Evolutionary conservation across 2,888 invertebrate species (phyloP).

Genomic region (Hirtodrosophila confusa): DNA sequence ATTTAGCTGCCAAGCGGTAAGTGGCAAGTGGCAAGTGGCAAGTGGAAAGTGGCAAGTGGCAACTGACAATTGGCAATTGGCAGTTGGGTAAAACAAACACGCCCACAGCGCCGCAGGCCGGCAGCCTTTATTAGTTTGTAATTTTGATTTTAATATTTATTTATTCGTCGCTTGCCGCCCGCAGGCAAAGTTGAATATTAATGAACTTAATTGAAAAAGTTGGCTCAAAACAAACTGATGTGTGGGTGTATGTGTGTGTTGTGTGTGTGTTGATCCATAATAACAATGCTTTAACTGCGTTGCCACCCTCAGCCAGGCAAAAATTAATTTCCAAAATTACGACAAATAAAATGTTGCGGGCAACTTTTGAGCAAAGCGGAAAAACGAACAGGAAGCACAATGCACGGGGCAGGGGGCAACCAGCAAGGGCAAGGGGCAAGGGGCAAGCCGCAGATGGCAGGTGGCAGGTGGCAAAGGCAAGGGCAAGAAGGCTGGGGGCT

Average conservation of each 20-base stretch:
- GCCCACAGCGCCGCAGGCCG: conserved; percentile 12
- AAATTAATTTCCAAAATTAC: conserved; percentile 75
- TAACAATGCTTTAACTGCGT: conserved; percentile 30
- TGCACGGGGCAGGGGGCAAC: too few species aligned
- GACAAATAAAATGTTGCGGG: conserved; percentile 69
- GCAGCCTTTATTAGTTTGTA: conserved; percentile 64
- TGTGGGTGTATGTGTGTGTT: conserved; percentile 5
- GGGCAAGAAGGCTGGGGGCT: background rate
- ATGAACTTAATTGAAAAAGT: conserved; percentile 78
- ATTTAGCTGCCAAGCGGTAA: conserved; percentile 37
- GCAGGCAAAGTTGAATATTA: conserved; percentile 73
- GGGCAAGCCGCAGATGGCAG: too few species aligned
- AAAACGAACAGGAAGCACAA: background rate
- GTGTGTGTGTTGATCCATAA: conserved; percentile 20
- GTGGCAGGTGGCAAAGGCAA: background rate
- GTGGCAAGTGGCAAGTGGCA: conserved; percentile 28
- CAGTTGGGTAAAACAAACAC: conserved; percentile 25
- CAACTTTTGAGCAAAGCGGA: conserved; percentile 38
- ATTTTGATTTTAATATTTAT: conserved; percentile 72
- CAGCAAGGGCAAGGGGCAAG: too few species aligned
- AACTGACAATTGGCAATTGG: conserved; percentile 24
- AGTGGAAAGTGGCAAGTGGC: conserved; percentile 28
- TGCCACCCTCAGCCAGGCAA: conserved; percentile 23
- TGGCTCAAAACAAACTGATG: conserved; percentile 40
- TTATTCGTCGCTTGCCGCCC: conserved; percentile 54